Evolutionary conservation across 2,113 vertebrate species (phyloP).

Genomic region (Neopipo cinnamomea): DNA sequence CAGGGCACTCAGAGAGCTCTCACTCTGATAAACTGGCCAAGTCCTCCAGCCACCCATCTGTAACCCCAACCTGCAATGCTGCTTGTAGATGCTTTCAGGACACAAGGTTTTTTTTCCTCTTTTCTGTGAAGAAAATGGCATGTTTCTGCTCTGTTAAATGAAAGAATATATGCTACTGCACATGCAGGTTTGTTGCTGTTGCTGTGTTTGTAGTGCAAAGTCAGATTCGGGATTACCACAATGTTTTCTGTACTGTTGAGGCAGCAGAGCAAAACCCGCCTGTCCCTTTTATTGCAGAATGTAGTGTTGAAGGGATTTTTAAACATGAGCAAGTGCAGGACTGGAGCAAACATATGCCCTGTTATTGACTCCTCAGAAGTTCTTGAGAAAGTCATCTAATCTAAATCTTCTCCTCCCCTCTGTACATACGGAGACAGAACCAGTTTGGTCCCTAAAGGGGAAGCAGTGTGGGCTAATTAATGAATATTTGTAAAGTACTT

Average conservation of each 20-base stretch:
- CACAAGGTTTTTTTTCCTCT: not conserved
- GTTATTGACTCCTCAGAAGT: not conserved
- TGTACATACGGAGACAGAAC: not conserved
- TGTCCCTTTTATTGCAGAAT: not conserved
- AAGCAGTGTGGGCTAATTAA: not conserved
- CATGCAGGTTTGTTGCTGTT: not conserved
- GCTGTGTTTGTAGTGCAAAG: not conserved
- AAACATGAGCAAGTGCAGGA: not conserved
- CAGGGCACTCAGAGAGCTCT: not conserved
- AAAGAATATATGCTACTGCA: not conserved
- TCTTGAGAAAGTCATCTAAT: not conserved
- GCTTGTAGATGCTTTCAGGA: not conserved
- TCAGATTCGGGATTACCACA: fast-evolving
- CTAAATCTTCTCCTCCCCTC: not conserved
- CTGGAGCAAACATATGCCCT: not conserved
- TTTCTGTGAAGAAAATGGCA: not conserved
- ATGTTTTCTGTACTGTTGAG: not conserved
- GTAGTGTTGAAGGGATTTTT: not conserved
- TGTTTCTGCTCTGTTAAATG: not conserved
- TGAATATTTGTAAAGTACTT: constrained; percentile 17
- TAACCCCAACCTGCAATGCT: not conserved
- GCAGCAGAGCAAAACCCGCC: not conserved
- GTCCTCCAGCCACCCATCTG: not conserved
- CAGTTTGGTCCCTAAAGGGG: not conserved
- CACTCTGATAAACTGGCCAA: fast-evolving